Evolutionary conservation across 2,113 vertebrate genomes (phyloP), one percentile per base, ranked within the genome.

Genomic region (Hiodon tergisus): DNA sequence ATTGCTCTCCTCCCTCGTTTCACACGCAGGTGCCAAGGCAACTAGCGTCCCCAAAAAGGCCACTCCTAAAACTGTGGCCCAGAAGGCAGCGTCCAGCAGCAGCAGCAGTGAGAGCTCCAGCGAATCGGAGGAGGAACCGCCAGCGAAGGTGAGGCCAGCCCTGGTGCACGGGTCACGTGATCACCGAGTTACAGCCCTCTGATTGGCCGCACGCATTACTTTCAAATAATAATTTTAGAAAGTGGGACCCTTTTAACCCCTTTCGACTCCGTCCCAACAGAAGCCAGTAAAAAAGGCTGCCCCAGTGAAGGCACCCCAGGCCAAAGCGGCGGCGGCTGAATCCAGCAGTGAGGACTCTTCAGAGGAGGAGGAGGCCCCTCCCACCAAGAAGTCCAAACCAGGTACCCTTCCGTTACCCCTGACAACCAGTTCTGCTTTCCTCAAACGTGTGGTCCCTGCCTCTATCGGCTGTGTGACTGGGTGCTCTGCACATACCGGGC

Each of bases 101-200:
- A 88, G 86, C 67, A 87, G 90, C 65, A 88, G 90, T 63, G 90
- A 90, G 16, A 90, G 86, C 76, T 91, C 89, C 16, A 90, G 90
- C 17, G 88, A 89, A 53, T 90, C 89, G 53, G 91, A 91, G 76
- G 89, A 91, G 0, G 90, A 91, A 16, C 5, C 78, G 57, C 82
- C 90, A 69, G 77, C 85, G 14, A 92, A 90, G 87, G 90, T 92
- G 77, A 31, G 67, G 13, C 6, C 31, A 31, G 31, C 31, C 31
- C 31, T 31, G 31, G 31, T 31, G 31, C 31, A 2, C 31, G 31
- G 31, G 31, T 31, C 31, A 31, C 31, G 31, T 31, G 0, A 31
- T 31, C 31, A 31, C 31, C 31, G 31, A 31, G 31, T 31, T 31
- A 31, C 2, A 2, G 31, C 31, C 31, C 31, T 31, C 31, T 31